A percentile compares a stretch with the other conserved stretches of the same genome.
Conservation (phyloP, 2,888 invertebrate species). For the Heliconius charithonia region DNA sequence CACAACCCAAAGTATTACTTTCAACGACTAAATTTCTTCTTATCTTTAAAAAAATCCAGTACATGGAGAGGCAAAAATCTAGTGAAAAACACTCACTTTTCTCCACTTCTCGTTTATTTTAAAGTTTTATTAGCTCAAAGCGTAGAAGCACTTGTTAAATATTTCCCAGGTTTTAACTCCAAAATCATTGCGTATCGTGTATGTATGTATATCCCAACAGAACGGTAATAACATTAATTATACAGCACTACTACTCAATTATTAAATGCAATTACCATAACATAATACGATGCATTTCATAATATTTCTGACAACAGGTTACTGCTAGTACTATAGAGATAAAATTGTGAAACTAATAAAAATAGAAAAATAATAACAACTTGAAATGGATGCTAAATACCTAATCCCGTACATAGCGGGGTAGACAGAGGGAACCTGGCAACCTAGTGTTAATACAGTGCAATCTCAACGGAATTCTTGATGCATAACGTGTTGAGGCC, state of each 20-base stretch:
- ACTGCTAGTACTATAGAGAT: too few species aligned
- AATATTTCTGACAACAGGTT: not conserved
- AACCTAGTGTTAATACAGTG: too few species aligned
- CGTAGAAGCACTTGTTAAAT: not conserved
- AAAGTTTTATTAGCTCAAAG: not conserved
- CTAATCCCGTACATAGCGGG: too few species aligned
- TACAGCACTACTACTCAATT: constrained; percentile 1
- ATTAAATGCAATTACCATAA: constrained; percentile 2
- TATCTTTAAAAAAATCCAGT: not conserved
- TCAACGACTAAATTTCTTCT: not conserved
- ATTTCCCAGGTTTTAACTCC: not conserved
- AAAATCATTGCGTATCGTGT: not conserved
- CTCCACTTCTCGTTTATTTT: not conserved
- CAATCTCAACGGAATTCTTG: too few species aligned
- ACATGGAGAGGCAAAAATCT: not conserved
- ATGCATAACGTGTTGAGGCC: too few species aligned
- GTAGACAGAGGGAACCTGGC: too few species aligned
- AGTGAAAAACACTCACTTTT: not conserved
- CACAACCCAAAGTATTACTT: too few species aligned
- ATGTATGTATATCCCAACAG: not conserved
- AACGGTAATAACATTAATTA: constrained; percentile 4
- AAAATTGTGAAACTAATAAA: not conserved
- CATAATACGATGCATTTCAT: not conserved
- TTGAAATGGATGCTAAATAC: too few species aligned
- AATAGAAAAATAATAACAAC: not conserved